Conservation (phyloP, 1,140 invertebrate genomes). For the Adelges cooleyi region DNA sequence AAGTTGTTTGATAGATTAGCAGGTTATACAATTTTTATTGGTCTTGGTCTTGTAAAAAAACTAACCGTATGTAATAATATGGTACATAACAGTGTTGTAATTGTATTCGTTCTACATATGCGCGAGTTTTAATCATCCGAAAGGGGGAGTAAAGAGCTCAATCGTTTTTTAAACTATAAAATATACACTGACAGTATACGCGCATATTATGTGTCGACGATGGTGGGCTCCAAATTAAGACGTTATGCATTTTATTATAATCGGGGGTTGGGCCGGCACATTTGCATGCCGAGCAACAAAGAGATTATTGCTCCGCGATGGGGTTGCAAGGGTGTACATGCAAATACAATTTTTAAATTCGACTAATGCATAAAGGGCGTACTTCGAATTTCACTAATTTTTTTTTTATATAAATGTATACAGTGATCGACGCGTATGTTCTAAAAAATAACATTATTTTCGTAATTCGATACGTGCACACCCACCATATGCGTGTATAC, state of each 20-base stretch:
- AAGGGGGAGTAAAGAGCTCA: background rate
- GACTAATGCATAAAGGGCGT: slow-evolving; percentile 26
- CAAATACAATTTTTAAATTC: slow-evolving; percentile 29
- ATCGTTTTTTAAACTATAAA: slow-evolving; percentile 21
- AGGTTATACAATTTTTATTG: no score
- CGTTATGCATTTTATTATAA: slow-evolving; percentile 10
- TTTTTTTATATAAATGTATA: slow-evolving; percentile 8
- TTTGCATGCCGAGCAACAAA: slow-evolving; percentile 27
- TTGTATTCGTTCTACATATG: no score
- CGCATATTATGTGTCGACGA: slow-evolving; percentile 25
- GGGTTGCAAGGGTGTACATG: slow-evolving; percentile 12
- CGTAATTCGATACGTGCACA: slow-evolving; percentile 25
- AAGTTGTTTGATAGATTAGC: no score
- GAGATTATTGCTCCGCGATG: slow-evolving; percentile 21
- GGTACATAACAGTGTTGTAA: no score
- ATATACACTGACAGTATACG: slow-evolving; percentile 5
- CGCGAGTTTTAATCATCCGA: slow-evolving; percentile 7
- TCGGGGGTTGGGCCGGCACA: slow-evolving; percentile 12
- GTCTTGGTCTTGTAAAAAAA: no score
- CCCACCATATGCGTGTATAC: no score
- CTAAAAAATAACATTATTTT: slow-evolving; percentile 18
- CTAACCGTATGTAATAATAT: no score
- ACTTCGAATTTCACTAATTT: background rate
- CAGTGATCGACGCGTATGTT: no score
- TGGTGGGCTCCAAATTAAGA: slow-evolving; percentile 24